phyloP scores from a whole-genome alignment of 2,113 vertebrate genomes.

The rabbit (Oryctolagus cuniculus) region DNA sequence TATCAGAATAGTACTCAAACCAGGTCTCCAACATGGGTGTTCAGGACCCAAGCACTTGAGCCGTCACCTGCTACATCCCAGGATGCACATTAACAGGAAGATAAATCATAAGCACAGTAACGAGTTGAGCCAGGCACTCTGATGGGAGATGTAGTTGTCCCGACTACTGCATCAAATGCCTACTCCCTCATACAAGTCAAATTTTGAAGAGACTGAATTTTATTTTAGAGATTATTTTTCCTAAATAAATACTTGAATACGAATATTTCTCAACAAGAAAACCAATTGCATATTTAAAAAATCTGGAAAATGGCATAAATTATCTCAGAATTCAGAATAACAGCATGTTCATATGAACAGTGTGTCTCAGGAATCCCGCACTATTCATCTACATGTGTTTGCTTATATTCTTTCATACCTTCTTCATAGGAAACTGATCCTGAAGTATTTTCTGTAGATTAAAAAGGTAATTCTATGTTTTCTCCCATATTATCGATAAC shows the following conservation, averaged over 20 bases:
- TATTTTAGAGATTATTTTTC: not conserved
- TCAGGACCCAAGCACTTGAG: no score
- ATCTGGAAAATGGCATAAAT: not conserved
- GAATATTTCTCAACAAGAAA: not conserved
- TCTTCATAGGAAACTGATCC: not conserved
- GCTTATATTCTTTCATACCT: not conserved
- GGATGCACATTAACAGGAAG: no score
- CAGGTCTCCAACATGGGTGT: no score
- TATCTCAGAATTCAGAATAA: not conserved
- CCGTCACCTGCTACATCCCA: no score
- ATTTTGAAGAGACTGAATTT: not conserved
- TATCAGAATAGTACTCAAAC: no score
- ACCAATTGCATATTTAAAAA: not conserved
- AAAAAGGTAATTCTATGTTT: not conserved
- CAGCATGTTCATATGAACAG: no score
- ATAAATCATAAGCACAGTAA: no score
- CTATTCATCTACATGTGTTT: not conserved
- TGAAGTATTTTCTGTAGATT: not conserved
- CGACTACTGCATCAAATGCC: no score
- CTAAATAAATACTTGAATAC: not conserved
- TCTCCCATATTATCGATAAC: not conserved
- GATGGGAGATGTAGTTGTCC: no score
- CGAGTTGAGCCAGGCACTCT: no score
- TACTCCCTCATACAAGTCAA: no score
- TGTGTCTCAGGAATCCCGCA: not conserved